phyloP scores from a whole-genome alignment of 2,888 invertebrate species.

The Drosophila villosipedis region DNA sequence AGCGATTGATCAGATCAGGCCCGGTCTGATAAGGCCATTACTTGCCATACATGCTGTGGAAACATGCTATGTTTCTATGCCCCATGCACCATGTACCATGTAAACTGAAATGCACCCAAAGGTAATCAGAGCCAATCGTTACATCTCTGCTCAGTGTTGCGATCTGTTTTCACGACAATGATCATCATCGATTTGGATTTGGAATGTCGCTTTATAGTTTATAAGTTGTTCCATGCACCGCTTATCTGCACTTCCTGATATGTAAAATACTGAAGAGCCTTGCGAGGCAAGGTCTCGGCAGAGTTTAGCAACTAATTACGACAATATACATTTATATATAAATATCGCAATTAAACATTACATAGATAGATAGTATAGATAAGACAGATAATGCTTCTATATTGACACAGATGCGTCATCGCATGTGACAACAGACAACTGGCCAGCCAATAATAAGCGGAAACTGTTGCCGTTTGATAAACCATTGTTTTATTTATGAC shows the following conservation, averaged over 20 bases:
- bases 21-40: conserved; percentile 8
- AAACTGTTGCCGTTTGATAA: conserved; percentile 6
- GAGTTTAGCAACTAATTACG: neutral
- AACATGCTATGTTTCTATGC: conserved; percentile 57
- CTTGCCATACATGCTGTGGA: conserved; percentile 21
- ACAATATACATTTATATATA: neutral
- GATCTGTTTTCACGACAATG: conserved; percentile 33
- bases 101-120: conserved; percentile 22
- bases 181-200: conserved; percentile 18
- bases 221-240: conserved; percentile 24
- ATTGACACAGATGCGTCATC: conserved; percentile 26
- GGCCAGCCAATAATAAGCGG: conserved; percentile 1
- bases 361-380: neutral
- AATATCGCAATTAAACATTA: neutral
- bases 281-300: conserved; percentile 16
- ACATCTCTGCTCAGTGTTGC: conserved; percentile 45
- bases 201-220: conserved; percentile 23
- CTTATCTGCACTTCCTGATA: conserved; percentile 33
- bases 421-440: conserved; percentile 17
- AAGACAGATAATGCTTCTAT: conserved; percentile 4
- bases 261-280: conserved; percentile 12
- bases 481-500: conserved; percentile 6
- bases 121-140: conserved; percentile 18
- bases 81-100: conserved; percentile 26
- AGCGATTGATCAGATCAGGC: conserved; percentile 27